Conservation (phyloP, 1,140 invertebrate species). For the Pomacea maculata region DNA sequence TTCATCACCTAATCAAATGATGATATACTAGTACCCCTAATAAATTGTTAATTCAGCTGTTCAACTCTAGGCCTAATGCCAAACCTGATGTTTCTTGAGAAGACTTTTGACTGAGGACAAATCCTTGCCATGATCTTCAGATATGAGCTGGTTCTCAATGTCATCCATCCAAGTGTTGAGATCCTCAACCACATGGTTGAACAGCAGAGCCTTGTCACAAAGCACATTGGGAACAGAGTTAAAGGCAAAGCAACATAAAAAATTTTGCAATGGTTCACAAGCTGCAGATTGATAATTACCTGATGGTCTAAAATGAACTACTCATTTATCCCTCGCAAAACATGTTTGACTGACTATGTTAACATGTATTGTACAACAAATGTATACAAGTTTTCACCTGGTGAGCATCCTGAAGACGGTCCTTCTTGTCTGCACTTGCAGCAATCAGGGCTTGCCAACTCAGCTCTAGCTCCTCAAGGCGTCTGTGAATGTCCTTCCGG, state of each 20-base stretch:
- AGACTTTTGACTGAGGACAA: slow-evolving; percentile 93
- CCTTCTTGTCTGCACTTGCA: slow-evolving; percentile 89
- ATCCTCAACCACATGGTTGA: slow-evolving; percentile 79
- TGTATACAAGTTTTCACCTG: slow-evolving; percentile 34
- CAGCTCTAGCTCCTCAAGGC: slow-evolving; percentile 87
- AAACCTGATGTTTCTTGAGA: slow-evolving; percentile 92
- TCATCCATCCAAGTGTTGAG: slow-evolving; percentile 97
- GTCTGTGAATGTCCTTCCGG: slow-evolving; percentile 76
- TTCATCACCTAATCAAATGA: neutral
- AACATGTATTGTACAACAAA: neutral
- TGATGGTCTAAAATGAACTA: neutral
- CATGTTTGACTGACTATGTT: too few relatives aligned
- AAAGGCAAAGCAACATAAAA: neutral
- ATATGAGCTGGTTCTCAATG: slow-evolving; percentile 93
- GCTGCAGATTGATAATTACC: neutral
- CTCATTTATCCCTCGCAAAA: neutral
- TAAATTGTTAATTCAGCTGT: neutral
- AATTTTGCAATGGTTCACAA: neutral
- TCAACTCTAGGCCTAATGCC: neutral
- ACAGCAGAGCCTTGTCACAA: slow-evolving; percentile 48
- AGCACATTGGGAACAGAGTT: too few relatives aligned
- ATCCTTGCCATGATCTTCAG: slow-evolving; percentile 98
- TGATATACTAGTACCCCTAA: neutral
- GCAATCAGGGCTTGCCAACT: slow-evolving; percentile 91
- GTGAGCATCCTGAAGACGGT: slow-evolving; percentile 87